Evolutionary conservation across 1,140 invertebrate species (phyloP).

Genomic region (Papilio glaucus): DNA sequence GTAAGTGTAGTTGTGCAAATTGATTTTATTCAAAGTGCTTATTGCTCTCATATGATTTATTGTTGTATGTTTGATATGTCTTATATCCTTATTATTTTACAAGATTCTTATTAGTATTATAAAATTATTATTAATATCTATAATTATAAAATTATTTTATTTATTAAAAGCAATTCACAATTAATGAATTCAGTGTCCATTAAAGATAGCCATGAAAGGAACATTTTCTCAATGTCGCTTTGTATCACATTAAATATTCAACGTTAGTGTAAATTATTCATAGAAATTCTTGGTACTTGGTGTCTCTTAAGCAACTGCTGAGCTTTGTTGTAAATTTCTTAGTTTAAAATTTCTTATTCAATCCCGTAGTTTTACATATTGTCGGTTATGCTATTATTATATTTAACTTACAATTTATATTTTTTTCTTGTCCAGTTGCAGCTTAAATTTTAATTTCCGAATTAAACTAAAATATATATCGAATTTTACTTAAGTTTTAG

Average conservation of each 20-base stretch:
- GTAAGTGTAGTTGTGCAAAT: conserved; percentile 36
- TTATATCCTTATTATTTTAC: no score
- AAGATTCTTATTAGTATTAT: no score
- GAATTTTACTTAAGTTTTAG: no score
- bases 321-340: conserved; percentile 33
- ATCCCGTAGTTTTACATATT: conserved; percentile 32
- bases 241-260: conserved; percentile 38
- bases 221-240: conserved; percentile 32
- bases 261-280: conserved; percentile 37
- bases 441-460: neutral
- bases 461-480: neutral
- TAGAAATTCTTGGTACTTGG: conserved; percentile 37
- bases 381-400: neutral
- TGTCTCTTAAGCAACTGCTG: conserved; percentile 33
- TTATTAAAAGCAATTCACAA: neutral
- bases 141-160: no score
- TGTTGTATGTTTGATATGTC: no score
- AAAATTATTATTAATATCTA: no score
- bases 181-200: conserved; percentile 23
- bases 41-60: neutral
- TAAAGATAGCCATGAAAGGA: conserved; percentile 13
- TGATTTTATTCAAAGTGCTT: conserved; percentile 13
- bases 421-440: neutral
- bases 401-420: neutral
- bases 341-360: conserved; percentile 33